Conservation (phyloP, 2,888 invertebrate species). For the Drosophila koepferae region DNA sequence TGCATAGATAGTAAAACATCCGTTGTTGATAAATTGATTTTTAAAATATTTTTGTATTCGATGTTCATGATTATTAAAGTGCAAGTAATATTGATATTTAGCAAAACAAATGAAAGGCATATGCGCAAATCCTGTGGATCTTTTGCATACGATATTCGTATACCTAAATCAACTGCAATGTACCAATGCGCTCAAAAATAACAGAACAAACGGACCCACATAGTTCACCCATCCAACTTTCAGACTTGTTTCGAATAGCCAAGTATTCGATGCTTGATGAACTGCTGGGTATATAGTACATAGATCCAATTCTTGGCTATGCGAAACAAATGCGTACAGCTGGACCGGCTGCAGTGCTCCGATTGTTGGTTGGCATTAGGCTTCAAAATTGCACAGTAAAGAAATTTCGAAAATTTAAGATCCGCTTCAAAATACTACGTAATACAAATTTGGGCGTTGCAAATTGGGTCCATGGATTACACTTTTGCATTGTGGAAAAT, state of each 20-base stretch:
- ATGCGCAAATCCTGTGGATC: conserved; percentile 25
- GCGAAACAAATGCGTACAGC: conserved; percentile 15
- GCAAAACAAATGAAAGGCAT: conserved; percentile 40
- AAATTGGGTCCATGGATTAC: conserved; percentile 21
- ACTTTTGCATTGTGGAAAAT: conserved; percentile 24
- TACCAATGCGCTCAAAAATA: conserved; percentile 15
- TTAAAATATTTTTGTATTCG: conserved; percentile 1
- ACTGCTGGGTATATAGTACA: background rate
- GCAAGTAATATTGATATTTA: conserved; percentile 29
- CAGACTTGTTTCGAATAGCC: conserved; percentile 26
- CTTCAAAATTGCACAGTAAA: conserved; percentile 18
- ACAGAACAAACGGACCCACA: conserved; percentile 16
- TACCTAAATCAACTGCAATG: conserved; percentile 22
- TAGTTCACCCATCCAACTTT: conserved; percentile 6
- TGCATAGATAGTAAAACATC: background rate
- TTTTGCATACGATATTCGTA: conserved; percentile 23
- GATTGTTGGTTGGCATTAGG: conserved; percentile 13
- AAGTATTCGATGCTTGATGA: conserved; percentile 15
- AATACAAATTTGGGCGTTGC: conserved; percentile 22
- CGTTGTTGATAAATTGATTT: background rate
- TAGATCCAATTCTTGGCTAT: conserved; percentile 22
- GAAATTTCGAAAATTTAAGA: conserved; percentile 22
- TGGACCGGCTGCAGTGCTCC: background rate
- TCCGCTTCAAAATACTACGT: conserved; percentile 15
- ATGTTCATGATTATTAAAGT: conserved; percentile 41